Percentiles rank a stretch among this genome's conserved stretches.
Evolutionary conservation across 2,888 invertebrate genomes (phyloP).

Genomic region (Synergus laeviventris): DNA sequence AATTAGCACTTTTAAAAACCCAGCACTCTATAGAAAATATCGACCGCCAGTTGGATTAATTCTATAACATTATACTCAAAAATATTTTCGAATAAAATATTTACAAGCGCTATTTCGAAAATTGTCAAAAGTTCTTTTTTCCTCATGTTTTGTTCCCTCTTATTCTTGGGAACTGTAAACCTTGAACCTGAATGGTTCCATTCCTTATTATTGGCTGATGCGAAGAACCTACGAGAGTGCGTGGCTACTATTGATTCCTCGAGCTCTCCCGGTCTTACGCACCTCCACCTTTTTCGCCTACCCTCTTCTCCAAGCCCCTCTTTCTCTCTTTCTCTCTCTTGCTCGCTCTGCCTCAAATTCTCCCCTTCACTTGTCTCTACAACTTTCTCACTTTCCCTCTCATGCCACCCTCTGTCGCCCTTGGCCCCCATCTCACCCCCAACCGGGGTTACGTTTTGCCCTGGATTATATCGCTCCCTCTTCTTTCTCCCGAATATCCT

Average conservation of each 20-base stretch:
- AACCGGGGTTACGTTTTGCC: constrained; percentile 53
- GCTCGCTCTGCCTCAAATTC: constrained; percentile 50
- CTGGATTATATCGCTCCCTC: constrained; percentile 60
- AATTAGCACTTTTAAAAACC: too few species aligned
- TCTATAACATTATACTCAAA: too few species aligned
- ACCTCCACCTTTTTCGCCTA: constrained; percentile 57
- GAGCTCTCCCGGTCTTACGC: constrained; percentile 63
- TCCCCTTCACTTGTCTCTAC: constrained; percentile 43
- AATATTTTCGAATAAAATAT: too few species aligned
- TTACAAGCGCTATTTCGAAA: too few species aligned
- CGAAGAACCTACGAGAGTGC: constrained; percentile 68
- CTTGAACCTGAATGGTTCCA: background rate
- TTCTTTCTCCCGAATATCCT: constrained; percentile 45
- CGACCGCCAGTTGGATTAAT: too few species aligned
- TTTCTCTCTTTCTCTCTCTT: constrained; percentile 50
- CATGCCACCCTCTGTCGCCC: constrained; percentile 50
- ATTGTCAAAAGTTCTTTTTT: background rate
- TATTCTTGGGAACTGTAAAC: constrained; percentile 45
- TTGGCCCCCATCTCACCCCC: constrained; percentile 52
- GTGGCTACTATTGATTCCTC: constrained; percentile 70
- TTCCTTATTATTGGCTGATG: constrained; percentile 52
- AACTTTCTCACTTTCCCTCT: constrained; percentile 46
- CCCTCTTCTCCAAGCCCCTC: constrained; percentile 27
- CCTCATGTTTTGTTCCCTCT: constrained; percentile 29
- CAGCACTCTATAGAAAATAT: too few species aligned